phyloP scores from a whole-genome alignment of 2,888 invertebrate species.

The Chrysotoxum bicinctum region DNA sequence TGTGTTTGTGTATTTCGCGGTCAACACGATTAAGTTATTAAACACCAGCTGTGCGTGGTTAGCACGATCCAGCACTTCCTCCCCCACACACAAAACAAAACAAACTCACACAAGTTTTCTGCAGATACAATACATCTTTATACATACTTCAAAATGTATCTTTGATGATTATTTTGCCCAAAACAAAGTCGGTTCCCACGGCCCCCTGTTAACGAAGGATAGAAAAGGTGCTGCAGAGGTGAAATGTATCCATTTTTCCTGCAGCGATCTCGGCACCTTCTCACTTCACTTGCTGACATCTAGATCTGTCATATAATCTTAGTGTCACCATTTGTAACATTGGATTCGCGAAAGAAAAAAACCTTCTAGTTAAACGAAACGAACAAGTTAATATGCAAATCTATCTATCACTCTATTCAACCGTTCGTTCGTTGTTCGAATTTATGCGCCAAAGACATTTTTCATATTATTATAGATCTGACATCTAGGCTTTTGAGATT shows the following conservation, averaged over 20 bases:
- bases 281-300: conserved; percentile 62
- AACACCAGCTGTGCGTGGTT: conserved; percentile 52
- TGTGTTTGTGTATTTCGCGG: conserved; percentile 58
- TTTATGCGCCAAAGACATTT: conserved; percentile 40
- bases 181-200: conserved; percentile 39
- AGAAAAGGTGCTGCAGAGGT: not conserved
- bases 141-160: not conserved
- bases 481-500: conserved; percentile 33
- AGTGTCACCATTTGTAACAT: conserved; percentile 57
- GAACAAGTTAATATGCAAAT: conserved; percentile 57
- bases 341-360: conserved; percentile 6
- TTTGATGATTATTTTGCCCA: not conserved
- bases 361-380: conserved; percentile 1
- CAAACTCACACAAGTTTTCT: not conserved
- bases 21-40: conserved; percentile 71
- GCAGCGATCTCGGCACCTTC: conserved; percentile 57
- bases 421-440: conserved; percentile 2
- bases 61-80: conserved; percentile 34
- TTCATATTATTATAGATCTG: conserved; percentile 49
- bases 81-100: conserved; percentile 26
- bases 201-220: not conserved
- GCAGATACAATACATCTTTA: not conserved
- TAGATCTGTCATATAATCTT: conserved; percentile 66
- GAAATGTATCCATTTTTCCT: conserved; percentile 45
- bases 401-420: conserved; percentile 17